Percentiles rank a stretch among this genome's conserved stretches.
Conservation (phyloP, 1,140 invertebrate genomes). For the Tenebrio molitor region DNA sequence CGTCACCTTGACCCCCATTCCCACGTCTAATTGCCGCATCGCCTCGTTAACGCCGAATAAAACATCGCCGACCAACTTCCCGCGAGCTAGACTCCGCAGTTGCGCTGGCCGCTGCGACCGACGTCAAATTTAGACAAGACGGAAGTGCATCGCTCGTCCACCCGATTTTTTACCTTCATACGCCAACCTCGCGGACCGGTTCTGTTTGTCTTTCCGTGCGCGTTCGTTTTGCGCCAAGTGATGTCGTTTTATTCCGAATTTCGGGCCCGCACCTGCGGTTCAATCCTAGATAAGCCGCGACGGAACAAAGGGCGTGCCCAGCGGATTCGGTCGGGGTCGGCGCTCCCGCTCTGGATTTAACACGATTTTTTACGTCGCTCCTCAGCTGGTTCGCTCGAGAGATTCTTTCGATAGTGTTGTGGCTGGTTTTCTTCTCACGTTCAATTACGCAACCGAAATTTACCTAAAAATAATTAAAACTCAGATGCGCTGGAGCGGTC, state of each 20-base stretch:
- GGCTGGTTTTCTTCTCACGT: neutral
- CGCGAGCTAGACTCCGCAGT: too few relatives aligned
- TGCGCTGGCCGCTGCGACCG: too few relatives aligned
- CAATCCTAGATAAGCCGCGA: slow-evolving; percentile 26
- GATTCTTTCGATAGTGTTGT: neutral
- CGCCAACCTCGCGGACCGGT: too few relatives aligned
- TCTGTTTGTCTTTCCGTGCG: slow-evolving; percentile 12
- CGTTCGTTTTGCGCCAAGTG: slow-evolving; percentile 1
- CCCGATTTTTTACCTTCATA: too few relatives aligned
- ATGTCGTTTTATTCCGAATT: slow-evolving; percentile 5
- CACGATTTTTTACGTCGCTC: neutral
- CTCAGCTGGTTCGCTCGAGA: neutral
- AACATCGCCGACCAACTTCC: too few relatives aligned
- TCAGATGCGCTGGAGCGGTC: too few relatives aligned
- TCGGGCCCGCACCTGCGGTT: neutral
- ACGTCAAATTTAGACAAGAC: too few relatives aligned
- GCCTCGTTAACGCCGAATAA: slow-evolving; percentile 35
- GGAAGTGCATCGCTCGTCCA: too few relatives aligned
- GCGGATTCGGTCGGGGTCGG: neutral
- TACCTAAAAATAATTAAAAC: too few relatives aligned
- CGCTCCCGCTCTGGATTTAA: neutral
- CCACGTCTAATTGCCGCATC: slow-evolving; percentile 41
- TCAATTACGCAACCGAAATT: too few relatives aligned
- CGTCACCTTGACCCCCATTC: slow-evolving; percentile 48
- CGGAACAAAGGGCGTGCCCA: neutral